phyloP scores from a whole-genome alignment of 2,888 invertebrate genomes.

The Hypercompe scribonia region DNA sequence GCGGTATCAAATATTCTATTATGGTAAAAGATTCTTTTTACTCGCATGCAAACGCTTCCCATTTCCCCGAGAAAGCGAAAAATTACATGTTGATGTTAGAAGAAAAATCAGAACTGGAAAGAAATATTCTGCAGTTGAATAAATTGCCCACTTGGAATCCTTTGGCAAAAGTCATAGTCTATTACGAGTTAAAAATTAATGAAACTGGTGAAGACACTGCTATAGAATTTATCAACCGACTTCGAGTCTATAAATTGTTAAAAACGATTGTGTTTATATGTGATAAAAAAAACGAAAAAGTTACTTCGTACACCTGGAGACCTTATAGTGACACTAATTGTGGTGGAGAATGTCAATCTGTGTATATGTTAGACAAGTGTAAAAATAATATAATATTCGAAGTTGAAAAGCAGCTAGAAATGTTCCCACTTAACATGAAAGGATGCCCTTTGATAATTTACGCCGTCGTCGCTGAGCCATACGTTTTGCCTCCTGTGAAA shows the following conservation, averaged over 20 bases:
- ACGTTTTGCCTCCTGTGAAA: slow-evolving; percentile 76
- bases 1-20: slow-evolving; percentile 80
- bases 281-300: slow-evolving; percentile 64
- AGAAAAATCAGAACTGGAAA: slow-evolving; percentile 76
- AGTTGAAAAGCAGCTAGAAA: slow-evolving; percentile 65
- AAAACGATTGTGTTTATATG: slow-evolving; percentile 78
- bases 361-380: slow-evolving; percentile 78
- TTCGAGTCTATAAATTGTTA: slow-evolving; percentile 73
- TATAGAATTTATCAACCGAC: slow-evolving; percentile 75
- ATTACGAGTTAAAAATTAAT: slow-evolving; percentile 69
- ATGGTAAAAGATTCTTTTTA: slow-evolving; percentile 85
- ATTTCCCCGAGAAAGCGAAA: slow-evolving; percentile 85
- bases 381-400: slow-evolving; percentile 65
- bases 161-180: slow-evolving; percentile 80
- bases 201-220: slow-evolving; percentile 67
- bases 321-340: slow-evolving; percentile 80
- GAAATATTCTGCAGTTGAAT: slow-evolving; percentile 80
- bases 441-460: slow-evolving; percentile 79
- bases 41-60: slow-evolving; percentile 82
- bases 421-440: slow-evolving; percentile 77
- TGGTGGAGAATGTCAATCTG: slow-evolving; percentile 73
- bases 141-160: slow-evolving; percentile 85
- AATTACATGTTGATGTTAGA: slow-evolving; percentile 85
- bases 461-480: slow-evolving; percentile 80
- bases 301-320: slow-evolving; percentile 79